Conservation (phyloP, 2,888 invertebrate species). For the Cephalotes varians region DNA sequence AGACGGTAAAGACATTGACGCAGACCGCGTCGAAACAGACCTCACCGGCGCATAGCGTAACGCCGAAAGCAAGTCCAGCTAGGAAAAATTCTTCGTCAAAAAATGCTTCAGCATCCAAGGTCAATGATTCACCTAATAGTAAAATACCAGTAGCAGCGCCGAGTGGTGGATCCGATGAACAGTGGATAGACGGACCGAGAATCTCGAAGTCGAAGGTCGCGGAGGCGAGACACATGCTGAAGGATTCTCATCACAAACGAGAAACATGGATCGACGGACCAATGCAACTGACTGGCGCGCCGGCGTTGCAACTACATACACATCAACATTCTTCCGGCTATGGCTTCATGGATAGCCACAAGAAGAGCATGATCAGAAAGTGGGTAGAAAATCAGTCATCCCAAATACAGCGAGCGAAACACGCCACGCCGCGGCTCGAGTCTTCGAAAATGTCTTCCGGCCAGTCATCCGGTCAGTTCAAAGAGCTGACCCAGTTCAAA, state of each 20-base stretch:
- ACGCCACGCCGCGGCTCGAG: slow-evolving; percentile 86
- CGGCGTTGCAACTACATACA: slow-evolving; percentile 86
- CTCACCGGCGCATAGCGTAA: slow-evolving; percentile 88
- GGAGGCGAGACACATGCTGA: slow-evolving; percentile 92
- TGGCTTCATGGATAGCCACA: slow-evolving; percentile 96
- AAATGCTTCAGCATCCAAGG: slow-evolving; percentile 86
- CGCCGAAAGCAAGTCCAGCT: slow-evolving; percentile 86
- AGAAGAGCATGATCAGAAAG: slow-evolving; percentile 96
- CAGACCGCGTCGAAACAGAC: slow-evolving; percentile 86
- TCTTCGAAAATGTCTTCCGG: slow-evolving; percentile 83
- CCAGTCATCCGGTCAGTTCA: slow-evolving; percentile 86
- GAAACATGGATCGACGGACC: slow-evolving; percentile 99
- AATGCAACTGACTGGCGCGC: slow-evolving; percentile 89
- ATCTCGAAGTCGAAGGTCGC: slow-evolving; percentile 94
- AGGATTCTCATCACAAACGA: slow-evolving; percentile 93
- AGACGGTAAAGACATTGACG: slow-evolving; percentile 85
- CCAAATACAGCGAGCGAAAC: slow-evolving; percentile 91
- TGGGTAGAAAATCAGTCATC: slow-evolving; percentile 97
- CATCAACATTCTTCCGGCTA: slow-evolving; percentile 88
- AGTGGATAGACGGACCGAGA: slow-evolving; percentile 98
- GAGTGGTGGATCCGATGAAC: slow-evolving; percentile 91
- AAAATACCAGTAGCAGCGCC: slow-evolving; percentile 85
- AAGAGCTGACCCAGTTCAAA: slow-evolving; percentile 89
- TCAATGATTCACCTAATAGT: slow-evolving; percentile 82
- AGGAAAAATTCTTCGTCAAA: slow-evolving; percentile 88